A percentile compares a stretch with the other conserved stretches of the same genome.
Conservation (phyloP, 2,797 vertebrate species). For the Meriones psammophilus region DNA sequence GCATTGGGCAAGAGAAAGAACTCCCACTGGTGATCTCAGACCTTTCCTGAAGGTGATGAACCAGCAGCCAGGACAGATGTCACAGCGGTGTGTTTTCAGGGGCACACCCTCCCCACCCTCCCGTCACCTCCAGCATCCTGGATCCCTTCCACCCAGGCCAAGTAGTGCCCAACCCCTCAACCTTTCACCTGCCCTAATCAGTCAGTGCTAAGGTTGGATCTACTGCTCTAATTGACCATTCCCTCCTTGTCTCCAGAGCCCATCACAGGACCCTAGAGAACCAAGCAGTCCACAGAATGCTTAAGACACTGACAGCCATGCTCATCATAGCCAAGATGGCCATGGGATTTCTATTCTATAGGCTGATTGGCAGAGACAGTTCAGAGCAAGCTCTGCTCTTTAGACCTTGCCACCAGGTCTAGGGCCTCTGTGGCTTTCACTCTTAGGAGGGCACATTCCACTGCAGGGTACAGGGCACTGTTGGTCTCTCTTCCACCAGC, state of each 20-base stretch:
- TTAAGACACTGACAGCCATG: neutral
- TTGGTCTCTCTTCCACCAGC: accelerated
- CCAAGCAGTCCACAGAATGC: neutral
- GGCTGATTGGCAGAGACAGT: neutral
- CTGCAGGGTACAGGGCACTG: accelerated
- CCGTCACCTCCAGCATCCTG: neutral
- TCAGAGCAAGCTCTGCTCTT: neutral
- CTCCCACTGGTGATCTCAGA: neutral
- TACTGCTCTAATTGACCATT: neutral
- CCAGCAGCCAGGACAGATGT: neutral
- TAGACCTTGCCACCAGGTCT: neutral
- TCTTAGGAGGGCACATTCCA: neutral
- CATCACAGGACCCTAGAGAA: neutral
- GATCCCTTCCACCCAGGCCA: neutral
- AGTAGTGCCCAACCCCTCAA: neutral
- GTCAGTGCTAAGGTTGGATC: neutral
- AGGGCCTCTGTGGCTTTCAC: neutral
- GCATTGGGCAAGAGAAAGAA: too few relatives aligned
- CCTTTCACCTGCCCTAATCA: neutral
- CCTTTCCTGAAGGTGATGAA: neutral
- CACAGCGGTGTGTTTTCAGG: neutral
- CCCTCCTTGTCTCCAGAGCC: neutral
- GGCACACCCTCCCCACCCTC: neutral
- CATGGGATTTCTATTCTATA: accelerated
- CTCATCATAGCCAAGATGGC: neutral